phyloP scores from a whole-genome alignment of 2,113 vertebrate species.

The Patagioenas fasciata region DNA sequence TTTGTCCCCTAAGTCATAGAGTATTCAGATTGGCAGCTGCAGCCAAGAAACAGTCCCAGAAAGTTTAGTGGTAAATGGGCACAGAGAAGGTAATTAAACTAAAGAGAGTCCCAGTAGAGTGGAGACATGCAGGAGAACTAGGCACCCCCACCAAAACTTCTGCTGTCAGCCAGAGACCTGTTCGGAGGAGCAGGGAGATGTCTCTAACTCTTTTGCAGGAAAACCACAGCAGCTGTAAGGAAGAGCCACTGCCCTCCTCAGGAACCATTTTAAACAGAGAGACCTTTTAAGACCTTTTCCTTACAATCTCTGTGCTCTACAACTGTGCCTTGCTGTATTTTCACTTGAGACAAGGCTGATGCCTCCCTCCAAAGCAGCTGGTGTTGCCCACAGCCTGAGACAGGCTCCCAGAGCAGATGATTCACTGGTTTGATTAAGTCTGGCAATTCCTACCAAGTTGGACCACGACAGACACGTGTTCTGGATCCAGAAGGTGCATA shows the following conservation, averaged over 20 bases:
- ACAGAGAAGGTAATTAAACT: background rate
- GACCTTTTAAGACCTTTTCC: background rate
- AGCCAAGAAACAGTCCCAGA: background rate
- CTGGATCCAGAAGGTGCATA: background rate
- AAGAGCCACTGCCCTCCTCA: background rate
- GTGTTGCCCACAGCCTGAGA: background rate
- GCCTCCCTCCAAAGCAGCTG: background rate
- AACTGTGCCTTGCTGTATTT: background rate
- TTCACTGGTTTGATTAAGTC: background rate
- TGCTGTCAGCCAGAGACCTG: background rate
- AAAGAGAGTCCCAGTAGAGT: background rate
- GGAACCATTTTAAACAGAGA: background rate
- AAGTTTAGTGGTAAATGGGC: background rate
- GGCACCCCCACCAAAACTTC: background rate
- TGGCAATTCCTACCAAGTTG: background rate
- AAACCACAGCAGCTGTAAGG: background rate
- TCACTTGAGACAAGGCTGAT: background rate
- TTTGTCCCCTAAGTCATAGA: background rate
- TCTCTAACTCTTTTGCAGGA: background rate
- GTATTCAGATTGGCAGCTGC: background rate
- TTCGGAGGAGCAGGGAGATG: background rate
- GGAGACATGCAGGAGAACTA: background rate
- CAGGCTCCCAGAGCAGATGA: background rate
- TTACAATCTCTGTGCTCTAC: background rate
- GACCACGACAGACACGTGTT: background rate